phyloP scores from a whole-genome alignment of 2,113 vertebrate genomes.

The Mastomys coucha region DNA sequence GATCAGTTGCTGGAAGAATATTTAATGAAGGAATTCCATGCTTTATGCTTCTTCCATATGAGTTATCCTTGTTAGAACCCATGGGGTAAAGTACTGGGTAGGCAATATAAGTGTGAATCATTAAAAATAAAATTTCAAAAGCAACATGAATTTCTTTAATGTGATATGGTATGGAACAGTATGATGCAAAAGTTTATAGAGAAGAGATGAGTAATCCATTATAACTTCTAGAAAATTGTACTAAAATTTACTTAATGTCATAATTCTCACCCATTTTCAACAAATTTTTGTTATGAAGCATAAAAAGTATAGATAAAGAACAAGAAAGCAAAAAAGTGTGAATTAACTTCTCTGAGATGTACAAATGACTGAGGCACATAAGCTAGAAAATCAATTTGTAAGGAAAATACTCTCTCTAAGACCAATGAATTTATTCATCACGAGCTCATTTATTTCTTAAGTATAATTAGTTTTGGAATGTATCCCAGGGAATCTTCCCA shows the following conservation, averaged over 20 bases:
- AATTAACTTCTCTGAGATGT: not conserved
- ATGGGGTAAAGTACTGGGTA: not conserved
- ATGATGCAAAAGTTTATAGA: not conserved
- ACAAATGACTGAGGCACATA: not conserved
- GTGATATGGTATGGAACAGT: not conserved
- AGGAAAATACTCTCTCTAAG: constrained; percentile 3
- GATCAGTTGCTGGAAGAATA: not conserved
- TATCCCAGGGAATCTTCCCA: not conserved
- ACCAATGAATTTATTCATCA: not conserved
- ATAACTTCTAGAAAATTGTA: not conserved
- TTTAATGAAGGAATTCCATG: not conserved
- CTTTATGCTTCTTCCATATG: not conserved
- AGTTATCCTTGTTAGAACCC: not conserved
- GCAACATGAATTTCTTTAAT: not conserved
- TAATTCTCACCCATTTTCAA: not conserved
- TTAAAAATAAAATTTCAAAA: not conserved
- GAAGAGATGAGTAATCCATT: not conserved
- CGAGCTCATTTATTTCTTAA: constrained; percentile 26
- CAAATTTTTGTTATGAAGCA: not conserved
- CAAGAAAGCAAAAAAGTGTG: not conserved
- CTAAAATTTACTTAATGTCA: not conserved
- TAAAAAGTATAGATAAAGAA: constrained; percentile 9
- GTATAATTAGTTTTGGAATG: not conserved
- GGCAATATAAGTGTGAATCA: not conserved
- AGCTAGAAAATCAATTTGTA: not conserved